Evolutionary conservation across 2,797 vertebrate genomes (phyloP).

Genomic region (Takifugu rubripes): DNA sequence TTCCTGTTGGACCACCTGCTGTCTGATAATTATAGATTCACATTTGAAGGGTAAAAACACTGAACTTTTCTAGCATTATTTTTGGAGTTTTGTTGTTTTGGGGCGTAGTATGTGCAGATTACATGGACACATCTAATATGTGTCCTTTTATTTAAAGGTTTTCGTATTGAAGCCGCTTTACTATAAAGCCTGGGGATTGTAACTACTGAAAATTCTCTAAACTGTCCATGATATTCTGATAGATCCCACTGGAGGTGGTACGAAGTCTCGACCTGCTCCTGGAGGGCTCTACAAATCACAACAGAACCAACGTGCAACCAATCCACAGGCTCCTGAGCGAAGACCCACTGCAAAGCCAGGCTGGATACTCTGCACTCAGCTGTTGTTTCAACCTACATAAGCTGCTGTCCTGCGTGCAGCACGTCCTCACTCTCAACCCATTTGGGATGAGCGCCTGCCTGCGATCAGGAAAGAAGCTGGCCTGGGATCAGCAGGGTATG

Average conservation of each 20-base stretch:
- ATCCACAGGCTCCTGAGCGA: conserved; percentile 84
- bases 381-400: conserved; percentile 80
- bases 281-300: conserved; percentile 77
- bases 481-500: conserved; percentile 93
- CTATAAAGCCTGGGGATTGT: not conserved
- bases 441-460: conserved; percentile 86
- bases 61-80: not conserved
- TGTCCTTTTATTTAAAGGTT: not conserved
- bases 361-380: conserved; percentile 79
- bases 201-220: no score
- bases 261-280: conserved; percentile 84
- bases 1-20: no score
- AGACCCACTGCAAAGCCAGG: conserved; percentile 73
- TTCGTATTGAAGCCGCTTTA: not conserved
- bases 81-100: not conserved
- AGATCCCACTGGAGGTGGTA: conserved; percentile 80
- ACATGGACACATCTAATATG: not conserved
- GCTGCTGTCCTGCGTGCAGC: conserved; percentile 83
- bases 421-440: conserved; percentile 81
- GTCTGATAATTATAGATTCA: no score
- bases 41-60: no score
- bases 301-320: conserved; percentile 66
- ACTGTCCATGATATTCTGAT: not conserved
- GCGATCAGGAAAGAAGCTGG: conserved; percentile 86
- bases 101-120: no score